Evolutionary conservation across 2,113 vertebrate genomes (phyloP), one percentile per base, ranked within the genome.

Genomic region (Macaca fascicularis): DNA sequence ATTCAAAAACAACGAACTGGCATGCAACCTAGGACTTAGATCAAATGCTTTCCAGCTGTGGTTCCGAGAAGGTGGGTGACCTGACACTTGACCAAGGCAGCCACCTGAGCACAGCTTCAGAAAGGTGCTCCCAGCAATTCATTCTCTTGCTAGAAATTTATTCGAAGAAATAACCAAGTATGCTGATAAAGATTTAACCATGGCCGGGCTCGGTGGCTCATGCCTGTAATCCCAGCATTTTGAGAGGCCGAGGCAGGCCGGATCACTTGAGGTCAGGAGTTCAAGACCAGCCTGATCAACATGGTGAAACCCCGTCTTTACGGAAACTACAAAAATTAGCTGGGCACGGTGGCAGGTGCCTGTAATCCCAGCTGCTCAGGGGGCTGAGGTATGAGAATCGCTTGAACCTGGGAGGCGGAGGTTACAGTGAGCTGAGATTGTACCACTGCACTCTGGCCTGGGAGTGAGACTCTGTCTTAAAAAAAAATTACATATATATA

Each of bases 101-200:
- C 48, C 79, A 23, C 38, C n/a, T 48, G n/a, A 94, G 61, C n/a
- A 25, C 25, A 69, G 79, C 6, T 30, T 84, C 79, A 61, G 48
- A 84, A 70, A 64, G 23, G 12, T 16, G 8, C 1, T n/a, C 16
- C 8, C 45, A 55, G 10, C 32, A 82, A 38, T 89, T 94, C 72
- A 38, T 89, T 94, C 80, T 92, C 48, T 86, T 69, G 67, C 50
- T 95, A 69, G 84, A 27, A 89, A 90, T 81, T 75, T 84, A 82
- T 82, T 64, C 70, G 79, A 23, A 91, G 11, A 22, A 80, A 64
- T 88, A 91, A 75, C 27, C 93, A 64, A 38, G 14, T 48, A 45
- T 86, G 19, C 14, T 43, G 27, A 19, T 52, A 48, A 61, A 90
- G 35, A 82, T 12, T 74, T 76, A 88, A 81, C 23, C 23, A 5